Base-by-base conservation (phyloP, 2,797 vertebrate species). In the Poecilia wingei region DNA sequence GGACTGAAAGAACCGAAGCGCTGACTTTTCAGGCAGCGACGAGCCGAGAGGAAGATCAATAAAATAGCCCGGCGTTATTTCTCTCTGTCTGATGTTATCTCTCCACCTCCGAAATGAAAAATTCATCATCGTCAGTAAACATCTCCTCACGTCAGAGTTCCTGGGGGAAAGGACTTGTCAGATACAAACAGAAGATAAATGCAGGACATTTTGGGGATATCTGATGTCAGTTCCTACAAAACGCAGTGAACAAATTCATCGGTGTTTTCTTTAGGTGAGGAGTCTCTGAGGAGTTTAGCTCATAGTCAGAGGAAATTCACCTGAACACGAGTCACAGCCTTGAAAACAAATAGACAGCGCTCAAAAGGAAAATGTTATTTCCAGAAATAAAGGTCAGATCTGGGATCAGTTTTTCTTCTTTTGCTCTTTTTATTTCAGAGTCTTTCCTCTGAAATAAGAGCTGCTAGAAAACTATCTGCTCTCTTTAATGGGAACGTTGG, bases 31-130 rank as follows among this genome's bases (percentile, higher is more conserved):
- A 74, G 71, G 83, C 69, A 18, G 39, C 41, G 22, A 9, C 75
- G 22, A 76, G 79, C 16, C 4, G 68, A 87, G 80, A 82, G 76
- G 43, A 49, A 49, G 87, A 92, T 92, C 89, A 84, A 87, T 89
- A 89, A 82, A 90, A 80, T 77, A 82, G 83, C 77, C 82, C 59
- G 22, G 77, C 79, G 80, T 89, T 88, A 77, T 84, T 88, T 85
- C 80, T 33, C 31, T 36, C 59, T 36, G 59, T 33, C 59, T 36
- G 59, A 36, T 64, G 14, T 31, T 49, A 47, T 81, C 82, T 72
- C 80, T 77, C 51, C 64, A 64, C 68, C 79, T 72, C 70, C 72
- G 16, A 36, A 45, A 81, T 77, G 74, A 84, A 82, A 83, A 80
- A 85, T 79, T 28, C 69, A 83, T 84, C 75, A 78, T 80, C 74